Evolutionary conservation across 2,888 invertebrate species (phyloP), one percentile per base, ranked within the genome.

Genomic region (Andrena minutula): DNA sequence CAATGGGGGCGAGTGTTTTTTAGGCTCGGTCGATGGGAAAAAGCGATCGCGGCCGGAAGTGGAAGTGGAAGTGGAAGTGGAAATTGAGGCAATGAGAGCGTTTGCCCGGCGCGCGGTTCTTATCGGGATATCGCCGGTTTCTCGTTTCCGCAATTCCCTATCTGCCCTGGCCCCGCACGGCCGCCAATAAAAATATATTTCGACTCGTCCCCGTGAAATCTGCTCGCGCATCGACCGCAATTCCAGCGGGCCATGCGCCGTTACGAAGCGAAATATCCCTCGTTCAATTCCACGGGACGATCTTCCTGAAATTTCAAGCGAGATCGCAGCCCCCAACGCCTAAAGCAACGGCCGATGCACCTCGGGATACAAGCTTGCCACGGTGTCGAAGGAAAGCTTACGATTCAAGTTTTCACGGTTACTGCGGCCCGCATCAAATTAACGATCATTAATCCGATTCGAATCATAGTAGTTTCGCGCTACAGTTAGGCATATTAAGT

Each of bases 61-160:
- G 91, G 92, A 90, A 90, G 89, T 92, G 92, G 92, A n/a, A n/a
- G n/a, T 26, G 26, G 26, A 93, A 91, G 91, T 92, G 92, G 92
- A 93, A 93, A 93, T 93, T 92, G 92, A 92, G 92, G 92, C 90
- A 92, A 92, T 93, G 92, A 93, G 92, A 91, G 91, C 91, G 91
- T 90, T 90, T 90, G 91, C 92, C 90, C 92, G 89, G 86, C 87
- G 89, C 86, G 88, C 87, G 89, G 89, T 90, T 89, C 92, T 93
- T 92, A 92, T 91, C 91, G 92, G 90, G 91, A 91, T 92, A 92
- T 93, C 92, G 90, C 88, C 89, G 89, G 89, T 90, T 90, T 88
- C 91, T 91, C 91, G 90, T 92, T 93, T 93, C 93, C 93, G 93
- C 88, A 90, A 89, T 90, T 90, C 89, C 85, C 87, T 87, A 79